Evolutionary conservation across 2,888 invertebrate genomes (phyloP).

Genomic region (Resseliella maxima): DNA sequence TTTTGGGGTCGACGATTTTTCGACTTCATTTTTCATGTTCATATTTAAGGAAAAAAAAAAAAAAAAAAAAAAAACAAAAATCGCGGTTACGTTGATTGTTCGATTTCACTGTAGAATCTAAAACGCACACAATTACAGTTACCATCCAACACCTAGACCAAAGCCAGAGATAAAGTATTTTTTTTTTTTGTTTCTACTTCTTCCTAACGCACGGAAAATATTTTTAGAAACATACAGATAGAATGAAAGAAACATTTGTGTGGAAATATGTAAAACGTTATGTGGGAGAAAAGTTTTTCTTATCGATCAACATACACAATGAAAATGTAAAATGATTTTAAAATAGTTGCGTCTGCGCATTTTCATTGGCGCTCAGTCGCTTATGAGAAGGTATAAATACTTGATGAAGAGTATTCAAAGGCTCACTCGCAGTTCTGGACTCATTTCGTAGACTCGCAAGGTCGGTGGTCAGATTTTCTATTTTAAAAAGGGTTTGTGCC

Average conservation of each 20-base stretch:
- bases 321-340: neutral
- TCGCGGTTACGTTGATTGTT: slow-evolving; percentile 27
- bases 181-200: neutral
- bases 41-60: neutral
- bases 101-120: slow-evolving; percentile 14
- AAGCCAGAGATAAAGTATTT: neutral
- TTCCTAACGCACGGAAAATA: neutral
- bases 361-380: neutral
- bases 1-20: slow-evolving; percentile 22
- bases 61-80: too few relatives aligned
- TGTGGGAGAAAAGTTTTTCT: slow-evolving; percentile 31
- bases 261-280: slow-evolving; percentile 34
- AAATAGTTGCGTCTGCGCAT: slow-evolving; percentile 13
- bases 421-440: slow-evolving; percentile 48
- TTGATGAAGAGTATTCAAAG: neutral
- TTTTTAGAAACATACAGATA: too few relatives aligned
- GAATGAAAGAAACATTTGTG: neutral
- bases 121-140: slow-evolving; percentile 7
- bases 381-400: slow-evolving; percentile 26
- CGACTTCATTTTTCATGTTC: neutral
- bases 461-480: neutral
- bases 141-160: neutral
- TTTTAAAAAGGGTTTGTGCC: slow-evolving; percentile 43
- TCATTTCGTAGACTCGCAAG: slow-evolving; percentile 26
- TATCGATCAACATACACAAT: neutral